Evolutionary conservation across 2,888 invertebrate genomes (phyloP).

Genomic region (Papilio demoleus): DNA sequence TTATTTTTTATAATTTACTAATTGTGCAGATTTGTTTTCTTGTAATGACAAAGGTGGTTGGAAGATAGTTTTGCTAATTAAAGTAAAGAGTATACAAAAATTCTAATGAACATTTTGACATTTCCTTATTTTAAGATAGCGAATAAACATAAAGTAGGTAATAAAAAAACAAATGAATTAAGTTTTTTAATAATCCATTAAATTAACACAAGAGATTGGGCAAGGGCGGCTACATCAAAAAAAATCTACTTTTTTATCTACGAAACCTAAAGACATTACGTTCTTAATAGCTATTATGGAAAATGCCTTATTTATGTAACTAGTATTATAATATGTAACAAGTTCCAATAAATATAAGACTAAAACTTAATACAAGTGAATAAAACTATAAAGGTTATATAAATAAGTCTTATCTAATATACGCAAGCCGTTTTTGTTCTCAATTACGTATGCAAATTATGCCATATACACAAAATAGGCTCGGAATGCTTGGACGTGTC

Average conservation of each 20-base stretch:
- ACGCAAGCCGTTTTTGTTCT: slow-evolving; percentile 32
- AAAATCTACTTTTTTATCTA: not conserved
- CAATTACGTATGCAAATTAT: slow-evolving; percentile 38
- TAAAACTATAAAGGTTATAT: slow-evolving; percentile 11
- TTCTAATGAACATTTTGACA: slow-evolving; percentile 1
- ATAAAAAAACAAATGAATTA: slow-evolving; percentile 10
- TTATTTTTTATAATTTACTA: not conserved
- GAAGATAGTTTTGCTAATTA: not conserved
- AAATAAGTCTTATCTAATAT: slow-evolving; percentile 25
- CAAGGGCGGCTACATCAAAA: not conserved
- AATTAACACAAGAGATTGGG: not conserved
- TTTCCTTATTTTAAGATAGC: slow-evolving; percentile 26
- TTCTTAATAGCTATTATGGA: not conserved
- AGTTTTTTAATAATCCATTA: not conserved
- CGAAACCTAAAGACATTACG: not conserved
- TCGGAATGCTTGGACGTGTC: slow-evolving; percentile 45
- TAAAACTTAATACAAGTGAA: not conserved
- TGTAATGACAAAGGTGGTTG: not conserved
- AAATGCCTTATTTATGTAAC: not conserved
- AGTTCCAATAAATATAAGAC: slow-evolving; percentile 47
- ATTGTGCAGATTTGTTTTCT: not conserved
- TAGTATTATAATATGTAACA: not conserved
- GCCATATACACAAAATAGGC: slow-evolving; percentile 40
- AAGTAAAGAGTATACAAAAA: not conserved
- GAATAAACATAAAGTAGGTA: not conserved